phyloP scores from a whole-genome alignment of 2,113 vertebrate species.

The Phrynocephalus versicolor region DNA sequence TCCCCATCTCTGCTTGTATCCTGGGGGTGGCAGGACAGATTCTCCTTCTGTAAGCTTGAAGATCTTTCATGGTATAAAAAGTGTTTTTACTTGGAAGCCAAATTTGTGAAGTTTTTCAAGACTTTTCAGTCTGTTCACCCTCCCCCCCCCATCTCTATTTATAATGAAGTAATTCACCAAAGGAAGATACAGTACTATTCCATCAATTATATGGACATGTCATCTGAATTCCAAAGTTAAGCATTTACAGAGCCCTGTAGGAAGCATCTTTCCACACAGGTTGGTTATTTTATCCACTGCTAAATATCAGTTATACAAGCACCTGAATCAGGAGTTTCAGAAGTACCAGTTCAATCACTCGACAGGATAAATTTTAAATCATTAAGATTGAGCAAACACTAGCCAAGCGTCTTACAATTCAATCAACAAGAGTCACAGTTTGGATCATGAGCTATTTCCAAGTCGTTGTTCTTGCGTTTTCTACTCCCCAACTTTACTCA shows the following conservation, averaged over 20 bases:
- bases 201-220: not conserved
- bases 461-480: not conserved
- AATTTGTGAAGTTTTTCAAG: no score
- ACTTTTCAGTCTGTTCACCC: no score
- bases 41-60: no score
- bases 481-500: not conserved
- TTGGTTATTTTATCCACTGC: not conserved
- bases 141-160: no score
- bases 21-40: no score
- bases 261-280: no score
- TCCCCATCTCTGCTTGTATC: no score
- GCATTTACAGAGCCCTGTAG: not conserved
- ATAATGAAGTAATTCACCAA: not conserved
- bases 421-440: conserved; percentile 1
- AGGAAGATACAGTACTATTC: not conserved
- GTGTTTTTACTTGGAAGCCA: no score
- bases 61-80: no score
- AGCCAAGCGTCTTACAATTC: accelerated
- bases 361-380: not conserved
- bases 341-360: not conserved
- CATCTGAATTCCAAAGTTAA: not conserved
- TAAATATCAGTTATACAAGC: not conserved
- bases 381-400: not conserved
- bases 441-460: not conserved
- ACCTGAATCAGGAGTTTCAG: not conserved